Evolutionary conservation across 2,888 invertebrate genomes (phyloP).

Genomic region (Drosophila setosimentum): DNA sequence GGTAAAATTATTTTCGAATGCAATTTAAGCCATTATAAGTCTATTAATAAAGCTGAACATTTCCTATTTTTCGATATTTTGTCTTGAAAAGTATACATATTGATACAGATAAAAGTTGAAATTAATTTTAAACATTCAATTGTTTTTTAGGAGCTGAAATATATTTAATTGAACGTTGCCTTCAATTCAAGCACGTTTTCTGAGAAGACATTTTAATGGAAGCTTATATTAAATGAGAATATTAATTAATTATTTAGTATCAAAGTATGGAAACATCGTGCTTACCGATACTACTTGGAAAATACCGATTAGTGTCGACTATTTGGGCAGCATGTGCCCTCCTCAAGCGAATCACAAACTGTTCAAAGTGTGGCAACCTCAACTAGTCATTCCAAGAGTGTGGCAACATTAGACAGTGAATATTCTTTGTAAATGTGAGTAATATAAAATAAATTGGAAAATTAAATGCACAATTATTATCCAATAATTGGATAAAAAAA

Average conservation of each 20-base stretch:
- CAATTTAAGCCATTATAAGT: not conserved
- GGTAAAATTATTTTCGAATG: not conserved
- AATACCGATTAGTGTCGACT: not conserved
- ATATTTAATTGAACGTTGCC: not conserved
- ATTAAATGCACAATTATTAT: not conserved
- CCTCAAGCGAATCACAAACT: not conserved
- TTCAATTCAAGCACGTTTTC: not conserved
- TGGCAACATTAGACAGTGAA: conserved; percentile 38
- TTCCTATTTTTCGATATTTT: not conserved
- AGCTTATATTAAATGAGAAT: not conserved
- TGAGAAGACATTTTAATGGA: not conserved
- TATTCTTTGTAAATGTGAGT: conserved; percentile 65
- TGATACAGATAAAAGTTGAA: not conserved
- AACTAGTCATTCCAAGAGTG: not conserved
- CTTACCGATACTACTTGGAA: not conserved
- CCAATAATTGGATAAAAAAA: not conserved
- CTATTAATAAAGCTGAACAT: not conserved
- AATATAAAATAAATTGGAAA: conserved; percentile 12
- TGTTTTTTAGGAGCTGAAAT: not conserved
- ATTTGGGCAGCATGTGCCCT: not conserved
- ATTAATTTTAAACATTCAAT: not conserved
- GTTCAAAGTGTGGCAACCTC: conserved; percentile 18
- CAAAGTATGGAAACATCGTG: not conserved
- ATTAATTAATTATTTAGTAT: not conserved
- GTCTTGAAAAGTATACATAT: not conserved